Evolutionary conservation across 2,113 vertebrate genomes (phyloP), one percentile per base, ranked within the genome.

Genomic region (Empidonax alnorum): DNA sequence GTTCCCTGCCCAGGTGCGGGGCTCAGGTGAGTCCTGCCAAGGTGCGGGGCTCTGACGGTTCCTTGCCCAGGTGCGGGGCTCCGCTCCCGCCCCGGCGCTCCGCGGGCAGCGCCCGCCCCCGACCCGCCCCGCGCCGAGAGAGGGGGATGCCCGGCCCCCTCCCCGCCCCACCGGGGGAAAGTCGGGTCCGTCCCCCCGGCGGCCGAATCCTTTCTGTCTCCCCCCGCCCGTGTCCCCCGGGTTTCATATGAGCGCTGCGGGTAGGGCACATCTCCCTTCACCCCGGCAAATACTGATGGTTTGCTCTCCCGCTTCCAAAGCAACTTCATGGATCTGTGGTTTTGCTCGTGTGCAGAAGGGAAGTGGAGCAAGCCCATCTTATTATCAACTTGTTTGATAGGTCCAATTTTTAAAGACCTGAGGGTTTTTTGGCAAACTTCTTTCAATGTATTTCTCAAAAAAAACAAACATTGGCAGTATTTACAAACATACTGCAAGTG

Each of bases 71-170:
- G 53, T 61, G n/a, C 23, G 58, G 58, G 35, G 24, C n/a, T 37
- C 23, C 58, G 23, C 58, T 59, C n/a, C 58, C 58, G 22, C 58
- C 58, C n/a, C 58, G 9, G 58, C 14, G n/a, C 23, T 59, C 58
- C 56, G 61, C 55, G 35, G 93, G 55, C 74, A 86, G 75, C 86
- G 53, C 85, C 78, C 84, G 80, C 92, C 90, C 62, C 65, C 65
- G 50, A 74, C 63, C 82, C 81, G 47, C 84, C 74, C 87, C 39
- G 33, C 67, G 7, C 30, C 7, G 37, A 25, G 80, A 31, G 58
- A 67, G 49, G 75, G 65, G 47, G 75, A 81, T 71, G 82, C 73
- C 35, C 73, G 76, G 31, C 27, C 16, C 41, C 5, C 12, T 10
- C 9, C 72, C 42, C 63, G 15, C 35, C 68, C 79, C 74, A 22